Evolutionary conservation across 2,113 vertebrate species (phyloP).

Genomic region (Aegotheles bennettii): DNA sequence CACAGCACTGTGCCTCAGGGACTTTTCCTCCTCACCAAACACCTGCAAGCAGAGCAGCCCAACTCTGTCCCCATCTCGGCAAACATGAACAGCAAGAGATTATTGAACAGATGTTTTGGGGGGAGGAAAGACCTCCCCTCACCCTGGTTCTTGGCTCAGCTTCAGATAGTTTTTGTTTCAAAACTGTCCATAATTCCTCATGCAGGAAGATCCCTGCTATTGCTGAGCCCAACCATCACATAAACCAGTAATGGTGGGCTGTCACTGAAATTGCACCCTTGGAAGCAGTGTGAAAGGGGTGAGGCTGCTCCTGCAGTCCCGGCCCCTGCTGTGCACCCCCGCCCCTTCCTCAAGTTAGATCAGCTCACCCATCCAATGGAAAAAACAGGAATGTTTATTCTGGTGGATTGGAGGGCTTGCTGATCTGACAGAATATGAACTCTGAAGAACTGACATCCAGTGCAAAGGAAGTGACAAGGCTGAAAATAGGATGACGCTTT

Average conservation of each 20-base stretch:
- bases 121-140: not conserved
- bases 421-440: not conserved
- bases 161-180: not conserved
- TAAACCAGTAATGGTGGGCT: not conserved
- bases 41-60: not conserved
- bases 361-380: not conserved
- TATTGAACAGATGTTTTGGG: not conserved
- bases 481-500: not conserved
- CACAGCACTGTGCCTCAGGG: not conserved
- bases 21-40: not conserved
- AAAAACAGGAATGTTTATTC: not conserved
- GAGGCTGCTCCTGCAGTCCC: not conserved
- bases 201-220: not conserved
- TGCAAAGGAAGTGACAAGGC: not conserved
- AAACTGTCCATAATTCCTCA: not conserved
- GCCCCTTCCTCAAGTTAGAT: not conserved
- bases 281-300: fast-evolving
- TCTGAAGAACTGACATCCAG: not conserved
- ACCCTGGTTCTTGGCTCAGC: not conserved
- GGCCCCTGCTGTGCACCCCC: fast-evolving
- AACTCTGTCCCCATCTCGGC: not conserved
- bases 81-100: fast-evolving
- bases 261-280: not conserved
- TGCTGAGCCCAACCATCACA: fast-evolving
- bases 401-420: not conserved